Percentiles rank a stretch among this genome's conserved stretches.
phyloP scores from a whole-genome alignment of 2,888 invertebrate genomes.

The Minunthozetes semirufus region DNA sequence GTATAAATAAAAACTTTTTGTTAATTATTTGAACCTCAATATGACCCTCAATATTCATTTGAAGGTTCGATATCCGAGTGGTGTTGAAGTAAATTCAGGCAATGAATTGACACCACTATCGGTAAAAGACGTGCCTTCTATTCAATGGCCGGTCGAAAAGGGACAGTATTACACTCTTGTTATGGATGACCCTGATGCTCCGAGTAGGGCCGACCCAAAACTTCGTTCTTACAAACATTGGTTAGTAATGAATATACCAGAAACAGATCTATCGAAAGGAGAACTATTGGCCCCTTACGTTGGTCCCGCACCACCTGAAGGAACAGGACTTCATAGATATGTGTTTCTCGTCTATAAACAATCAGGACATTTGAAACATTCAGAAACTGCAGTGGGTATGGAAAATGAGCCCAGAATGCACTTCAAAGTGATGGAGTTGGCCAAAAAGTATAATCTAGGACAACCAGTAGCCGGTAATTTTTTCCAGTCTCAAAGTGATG shows the following conservation, averaged over 20 bases:
- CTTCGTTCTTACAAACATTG: constrained; percentile 48
- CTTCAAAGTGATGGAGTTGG: constrained; percentile 37
- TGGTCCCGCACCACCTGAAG: constrained; percentile 50
- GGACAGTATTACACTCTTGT: constrained; percentile 32
- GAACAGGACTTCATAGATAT: constrained; percentile 45
- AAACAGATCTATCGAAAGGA: constrained; percentile 48
- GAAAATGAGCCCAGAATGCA: constrained; percentile 47
- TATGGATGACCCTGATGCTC: constrained; percentile 51
- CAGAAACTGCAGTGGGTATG: constrained; percentile 44
- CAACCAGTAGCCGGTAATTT: constrained; percentile 28
- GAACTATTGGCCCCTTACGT: constrained; percentile 49
- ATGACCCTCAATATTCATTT: neutral
- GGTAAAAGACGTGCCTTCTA: constrained; percentile 36
- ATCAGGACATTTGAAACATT: constrained; percentile 10
- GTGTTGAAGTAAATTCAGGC: constrained; percentile 37
- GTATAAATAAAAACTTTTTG: too few species aligned
- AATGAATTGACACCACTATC: constrained; percentile 39
- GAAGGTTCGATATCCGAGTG: constrained; percentile 32
- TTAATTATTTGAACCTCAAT: too few species aligned
- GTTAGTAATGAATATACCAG: constrained; percentile 52
- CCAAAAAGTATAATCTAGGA: constrained; percentile 31
- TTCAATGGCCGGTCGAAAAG: constrained; percentile 29
- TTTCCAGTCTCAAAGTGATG: constrained; percentile 32
- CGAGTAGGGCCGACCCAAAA: constrained; percentile 45
- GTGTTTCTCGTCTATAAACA: constrained; percentile 42